Conservation (phyloP, 2,888 invertebrate species). For the Caenorhabditis angaria region DNA sequence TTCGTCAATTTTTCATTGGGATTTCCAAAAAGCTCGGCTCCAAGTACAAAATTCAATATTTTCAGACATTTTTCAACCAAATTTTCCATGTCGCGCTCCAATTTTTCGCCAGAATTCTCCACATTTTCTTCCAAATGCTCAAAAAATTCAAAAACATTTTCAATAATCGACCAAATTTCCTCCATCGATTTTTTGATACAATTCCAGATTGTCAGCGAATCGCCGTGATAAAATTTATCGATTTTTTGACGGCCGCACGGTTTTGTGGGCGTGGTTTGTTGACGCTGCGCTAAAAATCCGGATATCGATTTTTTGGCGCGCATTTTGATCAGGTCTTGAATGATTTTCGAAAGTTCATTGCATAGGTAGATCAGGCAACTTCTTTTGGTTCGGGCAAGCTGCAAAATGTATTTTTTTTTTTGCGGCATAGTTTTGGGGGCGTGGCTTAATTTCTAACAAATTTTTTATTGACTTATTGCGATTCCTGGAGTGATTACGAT, state of each 20-base stretch:
- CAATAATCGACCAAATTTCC: slow-evolving; percentile 23
- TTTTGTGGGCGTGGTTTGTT: slow-evolving; percentile 2
- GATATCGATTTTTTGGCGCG: slow-evolving; percentile 12
- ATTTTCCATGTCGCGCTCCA: slow-evolving; percentile 31
- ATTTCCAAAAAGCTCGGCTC: slow-evolving; percentile 3
- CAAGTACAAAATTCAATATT: slow-evolving; percentile 11
- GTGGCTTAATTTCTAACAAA: too few species aligned
- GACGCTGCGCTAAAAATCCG: neutral
- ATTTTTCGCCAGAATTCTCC: neutral
- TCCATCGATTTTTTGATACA: slow-evolving; percentile 28
- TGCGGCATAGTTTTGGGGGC: neutral
- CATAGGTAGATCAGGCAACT: slow-evolving; percentile 31
- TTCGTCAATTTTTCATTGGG: slow-evolving; percentile 21
- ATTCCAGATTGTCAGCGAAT: slow-evolving; percentile 20
- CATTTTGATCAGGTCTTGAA: slow-evolving; percentile 12
- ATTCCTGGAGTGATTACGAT: slow-evolving; percentile 14
- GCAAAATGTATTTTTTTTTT: neutral
- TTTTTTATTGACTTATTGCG: too few species aligned
- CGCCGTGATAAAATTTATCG: slow-evolving; percentile 25
- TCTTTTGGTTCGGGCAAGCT: slow-evolving; percentile 19
- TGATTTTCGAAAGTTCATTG: slow-evolving; percentile 19
- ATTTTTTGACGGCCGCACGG: too few species aligned
- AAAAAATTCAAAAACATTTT: slow-evolving; percentile 20
- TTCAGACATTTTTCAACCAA: slow-evolving; percentile 24
- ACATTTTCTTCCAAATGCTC: neutral